Base-by-base conservation (phyloP, 2,888 invertebrate genomes). In the Didymodactylos carnosus region DNA sequence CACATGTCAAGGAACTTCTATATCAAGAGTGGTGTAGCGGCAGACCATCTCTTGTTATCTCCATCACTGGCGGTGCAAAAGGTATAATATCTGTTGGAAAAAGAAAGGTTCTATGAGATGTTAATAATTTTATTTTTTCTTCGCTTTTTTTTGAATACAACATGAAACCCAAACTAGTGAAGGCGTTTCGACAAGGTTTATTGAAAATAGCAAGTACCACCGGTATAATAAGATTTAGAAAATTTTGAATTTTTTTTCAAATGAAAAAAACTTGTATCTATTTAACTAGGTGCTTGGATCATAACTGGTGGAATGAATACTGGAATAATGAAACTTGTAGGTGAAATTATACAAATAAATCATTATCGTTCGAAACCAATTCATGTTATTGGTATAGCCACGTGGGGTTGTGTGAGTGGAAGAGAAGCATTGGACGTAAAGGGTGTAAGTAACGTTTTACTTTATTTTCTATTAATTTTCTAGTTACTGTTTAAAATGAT, bases 31-130 rank as follows among this genome's bases (percentile, higher is more conserved):
- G 53, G 53, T 53, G 53, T 53, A 14, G 16, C 0, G 14, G 29
- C 29, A 78, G 77, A 70, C 83, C 83, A 10, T 83, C 82, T 72
- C 79, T 83, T 8, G 79, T 83, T 29, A 82, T 83, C 73, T 84
- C 83, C 3, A 82, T 83, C 23, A 83, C 83, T 19, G 83, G 83
- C 0, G 83, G 83, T 0, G 83, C 83, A 69, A 81, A 81, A 73
- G 80, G n/a, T n/a, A n/a, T n/a, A n/a, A n/a, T n/a, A n/a, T n/a
- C n/a, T n/a, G n/a, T n/a, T n/a, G n/a, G n/a, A n/a, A n/a, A n/a
- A n/a, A n/a, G n/a, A n/a, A n/a, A n/a, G n/a, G n/a, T n/a, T n/a
- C n/a, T n/a, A n/a, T n/a, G n/a, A n/a, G n/a, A n/a, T n/a, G n/a
- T n/a, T n/a, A n/a, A n/a, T n/a, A n/a, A n/a, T n/a, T n/a, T n/a